These are phyloP conservation scores for Tipula helvola DNA, from an alignment of 2,888 invertebrate species.

Conservation along the genomic window DNA sequence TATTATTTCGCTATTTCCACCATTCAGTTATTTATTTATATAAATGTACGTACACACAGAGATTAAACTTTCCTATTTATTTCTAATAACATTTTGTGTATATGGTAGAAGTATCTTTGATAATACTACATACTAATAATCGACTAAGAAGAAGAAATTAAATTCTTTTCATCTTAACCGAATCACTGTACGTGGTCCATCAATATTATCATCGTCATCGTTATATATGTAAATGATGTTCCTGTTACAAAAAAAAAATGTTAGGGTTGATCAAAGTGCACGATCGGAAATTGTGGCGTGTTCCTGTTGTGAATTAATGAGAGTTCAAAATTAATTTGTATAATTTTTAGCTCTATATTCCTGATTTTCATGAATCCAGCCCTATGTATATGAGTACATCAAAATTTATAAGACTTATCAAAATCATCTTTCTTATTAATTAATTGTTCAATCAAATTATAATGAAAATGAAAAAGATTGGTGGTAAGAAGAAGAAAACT, in stretches of 20 bases:
- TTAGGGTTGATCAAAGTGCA: neutral
- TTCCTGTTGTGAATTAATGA: neutral
- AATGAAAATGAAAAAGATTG: neutral
- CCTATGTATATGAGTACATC: neutral
- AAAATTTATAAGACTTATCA: neutral
- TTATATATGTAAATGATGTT: neutral
- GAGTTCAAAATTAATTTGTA: neutral
- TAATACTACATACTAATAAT: neutral
- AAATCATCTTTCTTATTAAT: neutral
- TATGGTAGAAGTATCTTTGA: neutral
- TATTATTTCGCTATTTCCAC: neutral
- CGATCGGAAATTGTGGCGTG: neutral
- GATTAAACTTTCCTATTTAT: neutral
- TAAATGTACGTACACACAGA: neutral
- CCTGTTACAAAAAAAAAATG: neutral
- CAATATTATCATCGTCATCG: neutral
- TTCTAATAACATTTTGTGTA: neutral
- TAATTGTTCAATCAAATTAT: neutral
- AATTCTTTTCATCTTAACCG: neutral
- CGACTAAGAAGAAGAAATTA: neutral
- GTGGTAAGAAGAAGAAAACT: neutral
- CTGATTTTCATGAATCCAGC: neutral
- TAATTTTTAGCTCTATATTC: too few species aligned
- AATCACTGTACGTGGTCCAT: conserved; percentile 10
- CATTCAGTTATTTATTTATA: neutral